These are phyloP conservation scores for Argyresthia albistria DNA, from an alignment of 2,888 invertebrate genomes.

Conservation along the genomic window DNA sequence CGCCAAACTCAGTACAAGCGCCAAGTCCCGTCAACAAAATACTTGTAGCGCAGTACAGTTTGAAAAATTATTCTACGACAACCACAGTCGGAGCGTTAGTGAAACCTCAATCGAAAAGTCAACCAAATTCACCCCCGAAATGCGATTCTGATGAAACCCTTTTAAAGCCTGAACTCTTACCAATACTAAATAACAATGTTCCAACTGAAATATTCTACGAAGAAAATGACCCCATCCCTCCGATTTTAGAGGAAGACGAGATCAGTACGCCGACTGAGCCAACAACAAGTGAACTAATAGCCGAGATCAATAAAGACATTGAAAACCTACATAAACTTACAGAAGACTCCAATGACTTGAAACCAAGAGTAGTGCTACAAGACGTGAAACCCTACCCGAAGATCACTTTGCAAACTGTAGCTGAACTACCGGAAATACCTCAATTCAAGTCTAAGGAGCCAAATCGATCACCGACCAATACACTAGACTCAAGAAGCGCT, in stretches of 20 bases:
- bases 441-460: constrained; percentile 59
- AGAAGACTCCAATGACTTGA: constrained; percentile 38
- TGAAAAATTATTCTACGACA: constrained; percentile 59
- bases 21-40: constrained; percentile 69
- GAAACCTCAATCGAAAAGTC: constrained; percentile 60
- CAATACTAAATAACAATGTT: constrained; percentile 37
- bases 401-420: constrained; percentile 74
- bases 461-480: constrained; percentile 41
- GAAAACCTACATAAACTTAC: constrained; percentile 66
- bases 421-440: constrained; percentile 75
- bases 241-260: constrained; percentile 58
- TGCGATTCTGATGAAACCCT: constrained; percentile 50
- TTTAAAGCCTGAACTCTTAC: constrained; percentile 31
- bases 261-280: constrained; percentile 40
- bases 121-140: constrained; percentile 63
- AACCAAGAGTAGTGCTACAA: constrained; percentile 55
- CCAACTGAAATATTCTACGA: constrained; percentile 45
- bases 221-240: constrained; percentile 53
- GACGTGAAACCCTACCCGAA: constrained; percentile 67
- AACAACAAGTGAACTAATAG: constrained; percentile 47
- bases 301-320: constrained; percentile 62
- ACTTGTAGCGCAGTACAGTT: constrained; percentile 70
- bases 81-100: constrained; percentile 31
- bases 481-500: constrained; percentile 51
- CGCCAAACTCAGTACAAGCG: constrained; percentile 68